Percentiles rank a stretch among this genome's conserved stretches.
phyloP scores from a whole-genome alignment of 2,113 vertebrate species.

The Antigone vipio region DNA sequence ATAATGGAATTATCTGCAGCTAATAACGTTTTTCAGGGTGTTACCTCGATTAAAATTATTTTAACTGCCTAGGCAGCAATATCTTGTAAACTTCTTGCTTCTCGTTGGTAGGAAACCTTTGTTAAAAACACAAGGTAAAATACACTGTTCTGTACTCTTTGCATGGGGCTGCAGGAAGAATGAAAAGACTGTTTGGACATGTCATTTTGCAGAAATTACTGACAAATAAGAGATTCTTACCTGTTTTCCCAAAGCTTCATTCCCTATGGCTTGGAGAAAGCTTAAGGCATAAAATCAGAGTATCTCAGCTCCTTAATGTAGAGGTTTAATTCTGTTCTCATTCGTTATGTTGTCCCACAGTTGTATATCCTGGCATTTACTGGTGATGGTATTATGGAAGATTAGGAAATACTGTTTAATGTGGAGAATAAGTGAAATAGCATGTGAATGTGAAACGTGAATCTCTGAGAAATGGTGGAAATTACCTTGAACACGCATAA shows the following conservation, averaged over 20 bases:
- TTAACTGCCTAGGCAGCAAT: neutral
- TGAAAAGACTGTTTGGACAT: neutral
- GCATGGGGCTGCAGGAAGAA: neutral
- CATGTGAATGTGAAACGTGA: neutral
- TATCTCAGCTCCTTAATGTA: neutral
- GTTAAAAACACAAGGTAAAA: neutral
- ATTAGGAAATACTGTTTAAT: neutral
- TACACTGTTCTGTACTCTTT: neutral
- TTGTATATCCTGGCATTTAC: neutral
- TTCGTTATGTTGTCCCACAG: neutral
- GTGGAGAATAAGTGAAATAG: neutral
- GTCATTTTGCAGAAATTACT: neutral
- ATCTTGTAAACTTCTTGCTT: neutral
- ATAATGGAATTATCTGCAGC: neutral
- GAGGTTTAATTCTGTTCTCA: neutral
- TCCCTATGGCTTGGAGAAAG: neutral
- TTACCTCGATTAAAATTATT: neutral
- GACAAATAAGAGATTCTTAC: neutral
- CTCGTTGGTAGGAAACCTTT: neutral
- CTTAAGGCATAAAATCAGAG: neutral
- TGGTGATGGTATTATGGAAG: neutral
- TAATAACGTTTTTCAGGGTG: neutral
- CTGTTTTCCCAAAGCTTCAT: neutral
- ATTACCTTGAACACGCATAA: accelerated
- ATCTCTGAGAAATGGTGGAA: neutral